phyloP scores from a whole-genome alignment of 2,113 vertebrate genomes.

The Thermophis baileyi region DNA sequence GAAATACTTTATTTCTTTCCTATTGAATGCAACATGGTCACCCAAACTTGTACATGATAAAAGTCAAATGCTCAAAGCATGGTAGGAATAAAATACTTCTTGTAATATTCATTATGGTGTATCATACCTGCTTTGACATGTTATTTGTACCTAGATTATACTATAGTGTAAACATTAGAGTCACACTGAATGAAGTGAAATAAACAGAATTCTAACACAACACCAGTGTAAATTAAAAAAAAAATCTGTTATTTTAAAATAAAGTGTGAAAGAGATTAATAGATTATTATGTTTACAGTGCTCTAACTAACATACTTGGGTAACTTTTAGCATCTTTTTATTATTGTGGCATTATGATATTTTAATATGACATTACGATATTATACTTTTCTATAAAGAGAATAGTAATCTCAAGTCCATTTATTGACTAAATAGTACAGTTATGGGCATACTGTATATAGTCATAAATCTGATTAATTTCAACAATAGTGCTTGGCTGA shows the following conservation, averaged over 20 bases:
- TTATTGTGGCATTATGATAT: not conserved
- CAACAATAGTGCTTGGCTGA: not conserved
- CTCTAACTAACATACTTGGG: not conserved
- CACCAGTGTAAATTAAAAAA: not conserved
- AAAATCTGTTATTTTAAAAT: not conserved
- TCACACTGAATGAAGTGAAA: slow-evolving; percentile 17
- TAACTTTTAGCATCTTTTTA: not conserved
- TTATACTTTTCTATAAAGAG: not conserved
- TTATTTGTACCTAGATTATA: not conserved
- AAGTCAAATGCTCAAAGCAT: not conserved
- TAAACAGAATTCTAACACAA: not conserved
- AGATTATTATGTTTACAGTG: not conserved
- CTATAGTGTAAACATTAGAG: slow-evolving; percentile 18
- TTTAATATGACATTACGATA: not conserved
- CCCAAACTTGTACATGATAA: not conserved
- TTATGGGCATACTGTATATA: not conserved
- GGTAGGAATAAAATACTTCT: not conserved
- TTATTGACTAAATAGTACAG: not conserved
- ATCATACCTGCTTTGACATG: not conserved
- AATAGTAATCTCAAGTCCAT: not conserved
- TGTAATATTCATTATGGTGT: not conserved
- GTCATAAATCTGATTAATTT: not conserved
- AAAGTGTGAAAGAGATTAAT: fast-evolving
- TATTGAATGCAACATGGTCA: not conserved
- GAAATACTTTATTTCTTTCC: not conserved